Base-by-base conservation (phyloP, 2,888 invertebrate species). In the Phaedon cochleariae region DNA sequence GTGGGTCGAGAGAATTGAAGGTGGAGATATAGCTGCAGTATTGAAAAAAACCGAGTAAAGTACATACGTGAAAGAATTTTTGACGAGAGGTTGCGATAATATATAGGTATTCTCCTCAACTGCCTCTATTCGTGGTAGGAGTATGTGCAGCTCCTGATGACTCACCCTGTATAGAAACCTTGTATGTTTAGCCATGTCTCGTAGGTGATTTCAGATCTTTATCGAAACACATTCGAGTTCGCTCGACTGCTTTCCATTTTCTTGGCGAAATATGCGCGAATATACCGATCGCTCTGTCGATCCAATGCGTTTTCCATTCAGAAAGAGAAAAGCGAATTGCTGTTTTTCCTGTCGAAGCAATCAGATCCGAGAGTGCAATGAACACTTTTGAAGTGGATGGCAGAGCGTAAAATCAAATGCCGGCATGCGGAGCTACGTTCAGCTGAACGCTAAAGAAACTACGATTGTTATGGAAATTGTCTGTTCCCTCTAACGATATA, bases 331-430 rank as follows among this genome's bases (percentile, higher is more conserved):
- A 48, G 64, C 59, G 68, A 68, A 68, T 68, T 62, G 65, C 62
- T 62, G 68, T 70, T 70, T 66, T 68, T 58, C 66, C 15, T 64
- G 68, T 68, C 64, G 60, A 65, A 68, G 66, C 64, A 68, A 66
- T 67, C 68, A 70, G 66, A 70, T 70, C 55, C 70, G 65, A 70
- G 63, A 70, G 68, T 68, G 66, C 66, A 61, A 59, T 64, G 64
- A 64, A 59, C 59, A 59, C 54, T 63, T 54, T 53, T 34, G 41
- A 58, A 59, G 37, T 12, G 58, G 21, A 57, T 57, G 57, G 57
- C 45, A n/a, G 15, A 12, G 57, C 45, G 45, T 41, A 57, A 57
- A 57, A 57, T 57, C 45, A 26, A 15, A 26, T 46, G 57, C 45
- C 45, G 57, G 41, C 22, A 41, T 21, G 15, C 10, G 55, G 41